phyloP scores from a whole-genome alignment of 92 coral and sea anemone species.

The Porites lobata region DNA sequence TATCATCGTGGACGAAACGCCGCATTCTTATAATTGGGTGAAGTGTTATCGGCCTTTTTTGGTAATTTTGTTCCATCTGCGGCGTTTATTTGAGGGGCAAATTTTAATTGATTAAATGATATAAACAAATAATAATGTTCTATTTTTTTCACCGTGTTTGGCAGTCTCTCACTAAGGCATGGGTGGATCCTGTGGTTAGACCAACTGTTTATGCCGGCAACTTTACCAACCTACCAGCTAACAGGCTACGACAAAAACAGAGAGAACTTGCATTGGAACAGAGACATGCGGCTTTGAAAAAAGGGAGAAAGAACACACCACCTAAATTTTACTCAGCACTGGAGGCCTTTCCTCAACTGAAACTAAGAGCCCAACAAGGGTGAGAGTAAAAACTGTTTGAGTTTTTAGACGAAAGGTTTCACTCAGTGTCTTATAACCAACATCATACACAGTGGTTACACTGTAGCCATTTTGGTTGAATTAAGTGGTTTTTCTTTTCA shows the following conservation, averaged over 20 bases:
- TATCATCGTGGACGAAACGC: no score
- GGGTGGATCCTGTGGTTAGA: conserved; percentile 89
- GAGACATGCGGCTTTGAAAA: conserved; percentile 22
- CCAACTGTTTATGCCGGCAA: conserved; percentile 55
- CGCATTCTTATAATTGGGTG: no score
- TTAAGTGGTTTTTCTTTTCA: no score
- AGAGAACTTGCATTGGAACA: conserved; percentile 48
- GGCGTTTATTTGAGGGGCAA: no score
- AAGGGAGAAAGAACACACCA: conserved; percentile 31
- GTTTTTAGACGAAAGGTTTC: no score
- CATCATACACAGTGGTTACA: no score
- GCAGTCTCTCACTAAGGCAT: conserved; percentile 60
- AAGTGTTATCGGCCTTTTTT: no score
- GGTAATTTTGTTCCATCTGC: no score
- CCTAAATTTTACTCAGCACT: conserved; percentile 71
- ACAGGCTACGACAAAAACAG: conserved; percentile 70
- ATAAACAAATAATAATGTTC: no score
- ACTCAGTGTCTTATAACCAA: no score
- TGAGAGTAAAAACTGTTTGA: neutral
- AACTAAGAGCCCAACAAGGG: conserved; percentile 51
- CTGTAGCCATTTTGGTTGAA: no score
- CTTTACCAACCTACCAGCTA: conserved; percentile 75
- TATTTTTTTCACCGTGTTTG: neutral
- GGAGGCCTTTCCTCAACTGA: conserved; percentile 83
- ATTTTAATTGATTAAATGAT: no score